Evolutionary conservation across 2,888 invertebrate genomes (phyloP).

Genomic region (Trissoscelio sp.): DNA sequence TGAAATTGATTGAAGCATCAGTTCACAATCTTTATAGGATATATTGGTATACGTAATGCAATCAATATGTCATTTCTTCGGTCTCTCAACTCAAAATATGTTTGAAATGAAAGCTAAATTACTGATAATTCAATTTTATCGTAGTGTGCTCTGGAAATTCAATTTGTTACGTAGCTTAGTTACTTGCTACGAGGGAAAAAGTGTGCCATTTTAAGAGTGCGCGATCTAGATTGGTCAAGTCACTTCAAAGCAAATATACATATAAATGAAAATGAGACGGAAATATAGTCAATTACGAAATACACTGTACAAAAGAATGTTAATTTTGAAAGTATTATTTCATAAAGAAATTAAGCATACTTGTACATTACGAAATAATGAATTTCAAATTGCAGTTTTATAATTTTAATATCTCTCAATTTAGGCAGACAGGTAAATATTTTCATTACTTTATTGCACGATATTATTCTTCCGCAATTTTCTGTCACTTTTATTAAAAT

Average conservation of each 20-base stretch:
- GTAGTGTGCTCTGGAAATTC: conserved; percentile 22
- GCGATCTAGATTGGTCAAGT: conserved; percentile 34
- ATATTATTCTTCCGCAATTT: conserved; percentile 4
- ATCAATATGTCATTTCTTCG: conserved; percentile 26
- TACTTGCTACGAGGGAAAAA: conserved; percentile 20
- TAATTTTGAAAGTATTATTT: no score
- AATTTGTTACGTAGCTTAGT: conserved; percentile 32
- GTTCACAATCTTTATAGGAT: neutral
- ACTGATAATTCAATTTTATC: conserved; percentile 28
- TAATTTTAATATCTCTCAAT: no score
- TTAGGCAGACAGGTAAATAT: no score
- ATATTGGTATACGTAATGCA: neutral
- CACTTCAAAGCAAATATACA: conserved; percentile 21
- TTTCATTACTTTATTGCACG: no score
- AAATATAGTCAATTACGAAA: conserved; percentile 13
- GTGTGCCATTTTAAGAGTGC: conserved; percentile 18
- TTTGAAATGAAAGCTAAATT: conserved; percentile 29
- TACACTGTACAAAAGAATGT: neutral
- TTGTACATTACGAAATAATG: no score
- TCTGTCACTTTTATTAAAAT: conserved; percentile 13
- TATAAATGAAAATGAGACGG: conserved; percentile 16
- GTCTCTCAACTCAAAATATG: conserved; percentile 20
- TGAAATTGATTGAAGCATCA: neutral
- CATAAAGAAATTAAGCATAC: no score
- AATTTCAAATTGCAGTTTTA: no score